Evolutionary conservation across 2,113 vertebrate species (phyloP), one percentile per base, ranked within the genome.

Genomic region (Myodes glareolus): DNA sequence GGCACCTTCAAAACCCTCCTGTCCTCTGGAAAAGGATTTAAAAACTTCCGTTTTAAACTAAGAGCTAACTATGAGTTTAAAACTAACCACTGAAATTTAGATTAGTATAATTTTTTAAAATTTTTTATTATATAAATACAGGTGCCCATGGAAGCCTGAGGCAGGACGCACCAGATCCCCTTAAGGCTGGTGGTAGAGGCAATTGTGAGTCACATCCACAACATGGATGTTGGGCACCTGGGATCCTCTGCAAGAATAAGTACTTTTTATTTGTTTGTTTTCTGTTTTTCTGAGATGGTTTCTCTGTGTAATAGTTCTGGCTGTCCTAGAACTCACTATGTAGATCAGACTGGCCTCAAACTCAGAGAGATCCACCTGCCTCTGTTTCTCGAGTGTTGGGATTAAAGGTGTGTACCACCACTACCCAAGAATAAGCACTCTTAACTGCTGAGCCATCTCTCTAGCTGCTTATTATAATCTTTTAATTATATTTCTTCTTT

Each of bases 21-120:
- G 50, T 52, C 7, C 75, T 90, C 88, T 84, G 11, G 89, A 13
- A 58, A 95, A 81, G 82, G 61, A 86, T 86, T 45, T 45, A 10
- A 65, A 31, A 45, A 67, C 16, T 42, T 81, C 33, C 72, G 58
- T 80, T 82, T 94, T 94, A 92, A 95, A 75, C 68, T 90, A 94
- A 92, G 42, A 80, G 58, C 94, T 90, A 97, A n/a, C 42, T n/a
- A 82, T 0, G 63, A n/a, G n/a, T 39, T 95, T 52, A 90, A 91
- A 94, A 52, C 16, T 88, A 86, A 45, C 29, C 91, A 52, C 80
- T 33, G 93, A 89, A 82, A 93, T 81, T 94, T 68, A 82, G 23
- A 76, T 89, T 29, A 90, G 91, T 52, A 55, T 68, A 70, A 36
- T 67, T 12, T 67, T 12, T n/a, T 39, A 0, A 82, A 27, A 8